Evolutionary conservation across 2,888 invertebrate species (phyloP).

Genomic region (Tryphoninae sp.): DNA sequence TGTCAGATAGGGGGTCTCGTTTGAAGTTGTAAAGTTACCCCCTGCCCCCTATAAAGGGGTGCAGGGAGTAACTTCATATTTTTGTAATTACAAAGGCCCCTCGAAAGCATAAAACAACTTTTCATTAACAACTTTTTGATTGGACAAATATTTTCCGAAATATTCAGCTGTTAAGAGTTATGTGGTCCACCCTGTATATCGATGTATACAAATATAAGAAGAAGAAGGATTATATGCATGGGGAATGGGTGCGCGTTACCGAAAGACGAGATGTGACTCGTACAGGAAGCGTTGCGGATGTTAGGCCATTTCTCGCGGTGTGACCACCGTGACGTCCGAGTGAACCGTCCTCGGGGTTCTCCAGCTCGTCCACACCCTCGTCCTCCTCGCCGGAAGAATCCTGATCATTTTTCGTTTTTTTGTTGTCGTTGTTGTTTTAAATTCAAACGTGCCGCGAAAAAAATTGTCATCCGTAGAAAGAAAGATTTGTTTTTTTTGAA

Average conservation of each 20-base stretch:
- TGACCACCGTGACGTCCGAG: slow-evolving; percentile 76
- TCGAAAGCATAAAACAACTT: too few species aligned
- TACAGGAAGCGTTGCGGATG: slow-evolving; percentile 80
- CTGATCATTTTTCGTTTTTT: slow-evolving; percentile 67
- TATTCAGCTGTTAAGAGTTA: too few species aligned
- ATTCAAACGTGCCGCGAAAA: slow-evolving; percentile 22
- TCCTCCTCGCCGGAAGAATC: slow-evolving; percentile 80
- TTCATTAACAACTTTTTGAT: too few species aligned
- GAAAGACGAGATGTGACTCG: slow-evolving; percentile 78
- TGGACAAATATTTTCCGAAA: too few species aligned
- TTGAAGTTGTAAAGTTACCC: too few species aligned
- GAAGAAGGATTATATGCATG: slow-evolving; percentile 35
- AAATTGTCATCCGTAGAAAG: slow-evolving; percentile 17
- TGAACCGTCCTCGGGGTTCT: slow-evolving; percentile 78
- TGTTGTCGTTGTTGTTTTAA: slow-evolving; percentile 33
- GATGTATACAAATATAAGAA: not conserved
- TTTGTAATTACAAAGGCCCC: too few species aligned
- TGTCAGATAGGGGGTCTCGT: too few species aligned
- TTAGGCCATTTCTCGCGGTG: slow-evolving; percentile 78
- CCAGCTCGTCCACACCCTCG: slow-evolving; percentile 79
- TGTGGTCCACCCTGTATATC: too few species aligned
- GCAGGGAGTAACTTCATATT: too few species aligned
- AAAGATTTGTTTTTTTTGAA: slow-evolving; percentile 25
- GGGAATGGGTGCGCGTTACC: slow-evolving; percentile 72
- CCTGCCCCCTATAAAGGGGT: too few species aligned